phyloP scores from a whole-genome alignment of 2,888 invertebrate species.

The Metellina segmentata region DNA sequence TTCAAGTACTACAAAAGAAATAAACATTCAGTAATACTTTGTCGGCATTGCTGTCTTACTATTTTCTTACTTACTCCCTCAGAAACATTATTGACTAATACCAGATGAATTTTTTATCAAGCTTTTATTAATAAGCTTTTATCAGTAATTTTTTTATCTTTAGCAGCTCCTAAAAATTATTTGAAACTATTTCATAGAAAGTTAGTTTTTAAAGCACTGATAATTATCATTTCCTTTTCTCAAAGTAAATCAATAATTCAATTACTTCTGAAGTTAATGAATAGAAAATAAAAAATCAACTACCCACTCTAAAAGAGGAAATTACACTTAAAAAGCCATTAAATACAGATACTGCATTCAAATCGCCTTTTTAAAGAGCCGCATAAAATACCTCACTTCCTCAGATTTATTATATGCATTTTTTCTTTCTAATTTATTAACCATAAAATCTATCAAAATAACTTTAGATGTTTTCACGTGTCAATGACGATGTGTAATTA shows the following conservation, averaged over 20 bases:
- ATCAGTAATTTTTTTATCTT: neutral
- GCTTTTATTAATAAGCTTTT: neutral
- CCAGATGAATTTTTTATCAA: neutral
- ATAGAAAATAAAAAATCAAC: neutral
- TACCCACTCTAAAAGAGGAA: neutral
- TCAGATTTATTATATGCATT: no score
- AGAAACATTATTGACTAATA: neutral
- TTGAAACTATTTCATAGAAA: neutral
- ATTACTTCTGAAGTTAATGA: neutral
- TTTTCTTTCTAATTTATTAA: no score
- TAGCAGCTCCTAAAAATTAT: no score
- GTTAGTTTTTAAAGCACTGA: neutral
- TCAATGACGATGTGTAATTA: no score
- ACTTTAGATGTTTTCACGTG: no score
- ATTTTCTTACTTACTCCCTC: neutral
- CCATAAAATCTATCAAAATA: no score
- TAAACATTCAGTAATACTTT: no score
- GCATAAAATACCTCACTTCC: no score
- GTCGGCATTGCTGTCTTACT: no score
- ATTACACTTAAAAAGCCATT: neutral
- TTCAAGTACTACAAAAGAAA: no score
- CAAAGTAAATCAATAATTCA: neutral
- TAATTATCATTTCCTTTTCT: neutral
- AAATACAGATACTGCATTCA: no score
- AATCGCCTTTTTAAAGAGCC: no score